phyloP scores from a whole-genome alignment of 2,888 invertebrate species.

The Incurvaria masculella region DNA sequence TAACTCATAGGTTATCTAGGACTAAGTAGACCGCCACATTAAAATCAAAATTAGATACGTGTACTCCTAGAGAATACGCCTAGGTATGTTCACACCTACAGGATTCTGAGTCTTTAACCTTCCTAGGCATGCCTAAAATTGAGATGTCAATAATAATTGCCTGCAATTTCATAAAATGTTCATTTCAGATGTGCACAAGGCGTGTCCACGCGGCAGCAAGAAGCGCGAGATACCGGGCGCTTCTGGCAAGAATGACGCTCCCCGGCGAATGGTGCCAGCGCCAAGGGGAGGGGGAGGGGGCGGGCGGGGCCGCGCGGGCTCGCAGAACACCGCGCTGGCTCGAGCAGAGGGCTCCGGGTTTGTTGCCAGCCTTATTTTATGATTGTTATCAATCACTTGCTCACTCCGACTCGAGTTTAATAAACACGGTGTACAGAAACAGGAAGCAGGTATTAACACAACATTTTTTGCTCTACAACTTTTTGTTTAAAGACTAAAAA shows the following conservation, averaged over 20 bases:
- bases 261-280: conserved; percentile 61
- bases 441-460: conserved; percentile 1
- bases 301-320: conserved; percentile 70
- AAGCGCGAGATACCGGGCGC: conserved; percentile 63
- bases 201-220: conserved; percentile 61
- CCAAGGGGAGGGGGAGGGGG: conserved; percentile 66
- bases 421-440: conserved; percentile 4
- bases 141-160: no score
- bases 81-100: no score
- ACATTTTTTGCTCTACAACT: neutral
- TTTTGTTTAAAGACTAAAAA: neutral
- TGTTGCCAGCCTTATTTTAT: conserved; percentile 17
- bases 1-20: no score
- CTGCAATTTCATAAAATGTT: no score
- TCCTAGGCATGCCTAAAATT: no score
- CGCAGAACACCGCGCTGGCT: conserved; percentile 54
- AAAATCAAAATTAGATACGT: no score
- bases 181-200: conserved; percentile 55
- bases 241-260: conserved; percentile 61
- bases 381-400: conserved; percentile 2
- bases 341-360: conserved; percentile 70
- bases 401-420: conserved; percentile 4
- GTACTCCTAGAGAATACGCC: no score
- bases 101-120: no score
- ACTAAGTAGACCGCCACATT: no score